Evolutionary conservation across 2,888 invertebrate genomes (phyloP), one percentile per base, ranked within the genome.

Genomic region (Helobdella robusta): DNA sequence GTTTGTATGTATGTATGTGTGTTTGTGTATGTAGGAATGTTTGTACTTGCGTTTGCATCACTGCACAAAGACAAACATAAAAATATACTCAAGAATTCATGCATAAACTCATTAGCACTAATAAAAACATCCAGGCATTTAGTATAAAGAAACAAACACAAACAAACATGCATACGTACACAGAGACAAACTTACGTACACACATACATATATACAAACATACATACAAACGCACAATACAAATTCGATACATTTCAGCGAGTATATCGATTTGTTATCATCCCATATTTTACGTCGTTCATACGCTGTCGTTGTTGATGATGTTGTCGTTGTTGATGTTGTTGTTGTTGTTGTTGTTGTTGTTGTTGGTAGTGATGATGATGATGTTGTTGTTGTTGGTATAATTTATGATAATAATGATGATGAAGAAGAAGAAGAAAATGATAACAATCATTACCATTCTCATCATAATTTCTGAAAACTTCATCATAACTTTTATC

Each of bases 301-400:
- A n/a, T n/a, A n/a, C n/a, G 44, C n/a, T 40, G 44, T 15, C n/a
- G 44, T 40, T 40, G 44, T 40, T 40, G n/a, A 40, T 40, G 44
- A 15, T 40, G 44, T 40, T 40, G 44, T 15, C n/a, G 44, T 40
- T 40, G 44, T 40, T 40, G 44, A 40, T 40, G 44, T 40, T 40
- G 44, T 40, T 40, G 44, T 15, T 40, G 44, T 40, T 40, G 44
- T 40, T 40, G 44, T 40, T 40, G 44, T 40, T 40, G 44, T 40
- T 40, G 44, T 40, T 40, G 44, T 15, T 40, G 44, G 11, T 40
- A n/a, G 11, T 40, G 44, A 40, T 40, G 44, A 15, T 40, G 44
- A 15, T 40, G 44, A 40, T 40, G 44, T 40, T 40, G 44, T 40
- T 40, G 44, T 15, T 15, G 44, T 40, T 40, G 44, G 11, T 40